Evolutionary conservation across 2,888 invertebrate species (phyloP), one percentile per base, ranked within the genome.

Genomic region (Eilema depressum): DNA sequence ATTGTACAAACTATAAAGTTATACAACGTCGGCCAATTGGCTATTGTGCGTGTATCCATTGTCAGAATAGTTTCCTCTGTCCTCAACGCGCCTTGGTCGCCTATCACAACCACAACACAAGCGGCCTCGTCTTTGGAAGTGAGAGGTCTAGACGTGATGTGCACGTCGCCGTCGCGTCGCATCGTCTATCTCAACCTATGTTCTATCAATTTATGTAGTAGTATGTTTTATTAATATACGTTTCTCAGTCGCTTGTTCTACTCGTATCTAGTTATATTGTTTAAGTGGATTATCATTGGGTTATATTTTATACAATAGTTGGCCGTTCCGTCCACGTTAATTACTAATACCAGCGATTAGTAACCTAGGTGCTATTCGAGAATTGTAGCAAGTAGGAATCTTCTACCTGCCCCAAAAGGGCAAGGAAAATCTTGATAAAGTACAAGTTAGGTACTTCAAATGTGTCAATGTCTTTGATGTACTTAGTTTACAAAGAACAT

Each of bases 141-240:
- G 53, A 65, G 64, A 53, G 64, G 64, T 65, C 53, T 65, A 28
- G 53, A 14, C 47, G 57, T 3, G 17, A 26, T 59, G 26, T 8
- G 17, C 25, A 28, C 17, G 17, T 20, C 25, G 25, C 25, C 23
- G 20, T 62, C 33, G 33, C 62, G 12, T 62, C 33, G 33, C 62
- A 5, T 23, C 33, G 14, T 14, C 28, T 56, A n/a, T 56, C 64
- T 65, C 14, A 30, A 65, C 64, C 64, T 65, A 56, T 65, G 28
- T 65, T 65, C n/a, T 56, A 65, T 65, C 28, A 65, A 65, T 65
- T 53, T 65, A 64, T n/a, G 64, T 53, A 30, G 28, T n/a, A 56
- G 56, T 65, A 65, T 28, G 53, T n/a, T n/a, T n/a, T n/a, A n/a
- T n/a, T n/a, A n/a, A 65, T 26, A 65, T 28, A 65, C 23, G 28